Evolutionary conservation across 2,113 vertebrate species (phyloP).

Genomic region (Gambusia affinis): DNA sequence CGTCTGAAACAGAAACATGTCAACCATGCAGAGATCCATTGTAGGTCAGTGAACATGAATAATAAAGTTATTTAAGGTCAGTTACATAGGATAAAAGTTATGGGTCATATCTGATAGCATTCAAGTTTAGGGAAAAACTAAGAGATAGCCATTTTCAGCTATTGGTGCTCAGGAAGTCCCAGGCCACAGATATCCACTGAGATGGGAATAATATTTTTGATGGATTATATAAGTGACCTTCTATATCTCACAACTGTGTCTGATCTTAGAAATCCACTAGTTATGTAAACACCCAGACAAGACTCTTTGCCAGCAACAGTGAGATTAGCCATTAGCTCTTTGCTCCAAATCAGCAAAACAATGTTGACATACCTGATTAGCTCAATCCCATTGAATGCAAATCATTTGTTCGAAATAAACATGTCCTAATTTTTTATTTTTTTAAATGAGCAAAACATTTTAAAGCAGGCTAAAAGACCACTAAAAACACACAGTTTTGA

Average conservation of each 20-base stretch:
- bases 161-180: conserved; percentile 1
- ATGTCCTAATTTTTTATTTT: background rate
- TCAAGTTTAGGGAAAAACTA: background rate
- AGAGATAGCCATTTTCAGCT: background rate
- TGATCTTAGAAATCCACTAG: conserved; percentile 35
- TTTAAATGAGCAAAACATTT: conserved; percentile 1
- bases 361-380: background rate
- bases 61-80: background rate
- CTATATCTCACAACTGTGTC: conserved; percentile 33
- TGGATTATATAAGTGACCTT: conserved; percentile 57
- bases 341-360: conserved; percentile 20
- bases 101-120: background rate
- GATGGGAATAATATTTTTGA: conserved; percentile 50
- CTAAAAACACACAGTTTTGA: background rate
- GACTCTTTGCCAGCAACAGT: background rate
- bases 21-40: background rate
- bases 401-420: background rate
- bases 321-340: conserved; percentile 35
- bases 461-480: conserved; percentile 13
- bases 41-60: background rate
- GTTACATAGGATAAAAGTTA: background rate
- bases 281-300: conserved; percentile 21
- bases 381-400: no score
- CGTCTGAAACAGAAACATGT: conserved; percentile 50
- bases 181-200: conserved; percentile 33